phyloP scores from a whole-genome alignment of 2,113 vertebrate species.

The Bos indicus region DNA sequence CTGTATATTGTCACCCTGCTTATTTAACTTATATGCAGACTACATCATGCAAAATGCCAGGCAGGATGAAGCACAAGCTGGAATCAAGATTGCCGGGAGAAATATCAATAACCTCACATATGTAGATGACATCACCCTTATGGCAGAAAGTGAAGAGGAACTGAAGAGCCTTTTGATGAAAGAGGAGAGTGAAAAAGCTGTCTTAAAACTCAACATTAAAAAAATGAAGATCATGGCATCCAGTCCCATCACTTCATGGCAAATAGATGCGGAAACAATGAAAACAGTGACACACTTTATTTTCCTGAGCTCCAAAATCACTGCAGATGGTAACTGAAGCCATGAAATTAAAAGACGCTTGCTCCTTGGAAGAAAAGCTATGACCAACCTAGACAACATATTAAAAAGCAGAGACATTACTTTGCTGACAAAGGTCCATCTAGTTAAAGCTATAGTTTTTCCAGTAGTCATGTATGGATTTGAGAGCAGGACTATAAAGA shows the following conservation, averaged over 20 bases:
- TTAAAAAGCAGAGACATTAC: background rate
- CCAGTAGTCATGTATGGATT: background rate
- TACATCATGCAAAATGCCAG: background rate
- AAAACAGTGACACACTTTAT: background rate
- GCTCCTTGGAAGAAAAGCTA: background rate
- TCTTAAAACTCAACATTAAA: background rate
- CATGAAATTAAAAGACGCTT: background rate
- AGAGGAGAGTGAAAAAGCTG: background rate
- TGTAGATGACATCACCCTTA: background rate
- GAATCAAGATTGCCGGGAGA: background rate
- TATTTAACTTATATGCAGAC: background rate
- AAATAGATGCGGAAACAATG: background rate
- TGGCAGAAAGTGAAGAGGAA: background rate
- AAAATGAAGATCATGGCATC: background rate
- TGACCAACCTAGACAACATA: background rate
- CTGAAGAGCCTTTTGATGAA: background rate
- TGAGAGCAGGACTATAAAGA: background rate
- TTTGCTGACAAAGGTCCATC: background rate
- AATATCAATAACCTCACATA: background rate
- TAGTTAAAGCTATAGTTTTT: background rate
- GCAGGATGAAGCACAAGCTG: background rate
- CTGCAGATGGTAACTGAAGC: background rate
- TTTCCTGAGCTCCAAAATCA: background rate
- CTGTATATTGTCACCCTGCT: background rate
- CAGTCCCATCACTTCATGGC: background rate